phyloP scores from a whole-genome alignment of 37 sponge, comb jelly and placozoan species.

The Halisarca cf. caerulea region DNA sequence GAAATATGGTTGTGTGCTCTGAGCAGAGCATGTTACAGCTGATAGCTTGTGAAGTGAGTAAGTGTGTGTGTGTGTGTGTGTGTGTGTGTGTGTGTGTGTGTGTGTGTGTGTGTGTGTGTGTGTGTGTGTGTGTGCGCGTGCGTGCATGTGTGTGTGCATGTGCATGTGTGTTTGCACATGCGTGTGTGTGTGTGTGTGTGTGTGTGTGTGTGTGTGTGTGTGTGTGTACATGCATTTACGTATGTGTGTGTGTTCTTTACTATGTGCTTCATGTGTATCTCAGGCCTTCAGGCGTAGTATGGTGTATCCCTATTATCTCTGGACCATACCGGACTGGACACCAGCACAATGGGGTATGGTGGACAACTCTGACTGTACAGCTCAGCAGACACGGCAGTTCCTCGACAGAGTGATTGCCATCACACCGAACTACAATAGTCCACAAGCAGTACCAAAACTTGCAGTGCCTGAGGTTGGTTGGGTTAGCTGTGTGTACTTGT shows the following conservation, averaged over 20 bases:
- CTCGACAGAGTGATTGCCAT: not conserved
- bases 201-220: slow-evolving; percentile 13
- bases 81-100: too few species aligned
- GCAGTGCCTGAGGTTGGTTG: too few species aligned
- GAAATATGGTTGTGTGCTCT: too few species aligned
- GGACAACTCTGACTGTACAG: not conserved
- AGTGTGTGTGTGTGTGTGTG: too few species aligned
- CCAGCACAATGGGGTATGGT: not conserved
- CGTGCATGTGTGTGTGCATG: too few species aligned
- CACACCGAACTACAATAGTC: not conserved
- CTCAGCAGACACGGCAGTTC: not conserved
- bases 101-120: too few species aligned
- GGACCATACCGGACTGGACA: not conserved
- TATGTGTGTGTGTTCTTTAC: not conserved
- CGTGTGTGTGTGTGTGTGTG: slow-evolving; percentile 17
- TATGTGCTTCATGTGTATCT: not conserved
- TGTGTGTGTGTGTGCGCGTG: too few species aligned
- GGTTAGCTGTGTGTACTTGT: too few species aligned
- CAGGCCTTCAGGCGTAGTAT: not conserved
- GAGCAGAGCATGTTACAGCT: too few species aligned
- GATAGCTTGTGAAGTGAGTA: too few species aligned
- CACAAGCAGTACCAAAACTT: not conserved
- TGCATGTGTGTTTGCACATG: not conserved
- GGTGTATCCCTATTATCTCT: not conserved
- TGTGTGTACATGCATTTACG: not conserved